Base-by-base conservation (phyloP, 2,888 invertebrate species). In the Polydesmus complanatus region DNA sequence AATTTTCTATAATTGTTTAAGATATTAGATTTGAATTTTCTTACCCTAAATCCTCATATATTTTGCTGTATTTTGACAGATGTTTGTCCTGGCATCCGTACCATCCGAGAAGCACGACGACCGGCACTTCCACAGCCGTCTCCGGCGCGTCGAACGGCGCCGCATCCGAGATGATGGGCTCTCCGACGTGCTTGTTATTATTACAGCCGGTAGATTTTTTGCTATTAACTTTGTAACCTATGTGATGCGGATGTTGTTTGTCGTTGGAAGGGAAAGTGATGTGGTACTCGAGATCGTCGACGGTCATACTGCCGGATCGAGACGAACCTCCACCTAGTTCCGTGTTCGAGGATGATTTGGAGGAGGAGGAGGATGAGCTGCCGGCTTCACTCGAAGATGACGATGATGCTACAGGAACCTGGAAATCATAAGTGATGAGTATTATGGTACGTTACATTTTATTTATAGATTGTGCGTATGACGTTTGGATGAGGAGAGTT, bases 11-110 rank as follows among this genome's bases (percentile, higher is more conserved):
- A 5, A 23, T 56, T 54, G 21, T 18, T n/a, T 3, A 61, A 1
- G n/a, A 50, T 27, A 47, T 23, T 23, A 54, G 48, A 60, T 48
- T 14, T n/a, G 19, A 14, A 5, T 47, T 19, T 54, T 69, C 77
- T 74, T 72, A 86, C 86, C 86, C 85, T 68, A 81, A 79, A 62
- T 85, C 81, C 69, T 86, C 83, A 70, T 88, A 88, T 63, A 86
- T 83, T 67, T 83, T 81, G 54, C 86, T 84, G 74, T 88, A 88
- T 71, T 87, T 88, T 67, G 83, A 80, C 59, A 88, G 73, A 72
- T 87, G 83, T 69, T 83, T 82, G 73, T 88, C 86, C 71, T 83
- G 79, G 71, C 86, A 85, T 49, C 87, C 87, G 56, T 85, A 85
- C 88, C 88, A 88, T 47, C 88, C 88, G 64, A 88, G 78, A 64